Evolutionary conservation across 2,113 vertebrate genomes (phyloP).

Genomic region (Jacana jacana): DNA sequence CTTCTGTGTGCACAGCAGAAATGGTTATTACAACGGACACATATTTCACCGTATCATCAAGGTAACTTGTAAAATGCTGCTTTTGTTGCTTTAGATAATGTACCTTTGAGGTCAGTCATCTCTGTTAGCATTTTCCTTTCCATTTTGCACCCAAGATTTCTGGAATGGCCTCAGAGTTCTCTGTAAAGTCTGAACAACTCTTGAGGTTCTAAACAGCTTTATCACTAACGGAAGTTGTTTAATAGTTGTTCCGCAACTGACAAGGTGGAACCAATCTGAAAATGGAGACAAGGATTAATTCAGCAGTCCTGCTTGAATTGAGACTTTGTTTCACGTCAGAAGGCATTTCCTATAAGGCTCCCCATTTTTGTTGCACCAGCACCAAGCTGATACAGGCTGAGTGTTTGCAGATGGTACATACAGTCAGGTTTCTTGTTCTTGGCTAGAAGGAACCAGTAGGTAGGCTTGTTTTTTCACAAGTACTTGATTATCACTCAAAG

Average conservation of each 20-base stretch:
- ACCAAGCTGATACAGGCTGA: background rate
- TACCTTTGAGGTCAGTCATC: background rate
- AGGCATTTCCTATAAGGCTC: background rate
- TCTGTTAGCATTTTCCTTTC: background rate
- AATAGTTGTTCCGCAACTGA: background rate
- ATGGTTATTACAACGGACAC: constrained; percentile 95
- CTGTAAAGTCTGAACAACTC: background rate
- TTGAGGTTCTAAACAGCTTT: background rate
- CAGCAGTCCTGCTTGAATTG: background rate
- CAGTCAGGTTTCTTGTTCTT: background rate
- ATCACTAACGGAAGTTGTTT: background rate
- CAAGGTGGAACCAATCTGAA: background rate
- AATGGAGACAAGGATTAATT: background rate
- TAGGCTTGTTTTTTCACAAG: background rate
- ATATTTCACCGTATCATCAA: constrained; percentile 97
- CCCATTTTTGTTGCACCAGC: background rate
- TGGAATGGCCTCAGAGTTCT: background rate
- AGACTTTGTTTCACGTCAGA: background rate
- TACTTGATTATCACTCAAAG: background rate
- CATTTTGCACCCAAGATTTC: background rate
- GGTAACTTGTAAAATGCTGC: constrained; percentile 67
- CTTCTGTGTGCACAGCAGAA: constrained; percentile 98
- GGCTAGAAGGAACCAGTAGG: background rate
- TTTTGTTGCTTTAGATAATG: background rate
- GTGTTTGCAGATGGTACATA: background rate